Base-by-base conservation (phyloP, 2,797 vertebrate species). In the Gallirallus australis region DNA sequence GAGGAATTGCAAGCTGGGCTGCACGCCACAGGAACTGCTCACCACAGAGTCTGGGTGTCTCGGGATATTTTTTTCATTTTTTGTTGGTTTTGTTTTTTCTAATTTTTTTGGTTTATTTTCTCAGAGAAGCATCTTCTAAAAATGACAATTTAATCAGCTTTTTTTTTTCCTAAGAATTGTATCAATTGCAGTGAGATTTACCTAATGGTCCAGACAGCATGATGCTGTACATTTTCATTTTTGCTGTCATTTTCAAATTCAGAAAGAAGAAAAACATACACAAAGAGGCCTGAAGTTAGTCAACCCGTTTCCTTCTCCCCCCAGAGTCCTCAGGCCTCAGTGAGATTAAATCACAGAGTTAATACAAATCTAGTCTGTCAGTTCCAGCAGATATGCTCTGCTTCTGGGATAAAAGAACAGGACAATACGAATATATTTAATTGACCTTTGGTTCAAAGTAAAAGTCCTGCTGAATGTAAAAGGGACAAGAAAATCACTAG, bases 201-300 rank as follows among this genome's bases (percentile, higher is more conserved):
- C 40, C 27, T 76, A 56, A 72, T 18, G 28, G 17, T 60, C 64
- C 63, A 79, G 68, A 76, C 7, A 94, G n/a, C 18, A 45, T 17
- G 21, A 68, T 0, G 1, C 25, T 28, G 20, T 54, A 65, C 17
- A 52, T 66, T 77, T 72, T 31, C 31, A 75, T 48, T 66, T 76
- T 87, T 87, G 45, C 56, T 82, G 39, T 73, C 12, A 80, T 71
- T 90, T 96, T 78, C 79, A 90, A 90, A 86, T 64, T 89, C 31
- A 73, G 47, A 63, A 82, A 42, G 82, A 81, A 71, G 10, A 70
- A 60, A 31, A 30, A 57, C 47, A 37, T 9, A 40, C 37, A 60
- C 37, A 83, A 70, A 94, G 18, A 37, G 45, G 87, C 37, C 17
- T 79, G 35, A 93, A 81, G 31, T 73, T 66, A 56, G 28, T 79